Percentiles rank a stretch among this genome's conserved stretches.
Conservation (phyloP, 2,888 invertebrate genomes). For the Xanthorhoe designata region DNA sequence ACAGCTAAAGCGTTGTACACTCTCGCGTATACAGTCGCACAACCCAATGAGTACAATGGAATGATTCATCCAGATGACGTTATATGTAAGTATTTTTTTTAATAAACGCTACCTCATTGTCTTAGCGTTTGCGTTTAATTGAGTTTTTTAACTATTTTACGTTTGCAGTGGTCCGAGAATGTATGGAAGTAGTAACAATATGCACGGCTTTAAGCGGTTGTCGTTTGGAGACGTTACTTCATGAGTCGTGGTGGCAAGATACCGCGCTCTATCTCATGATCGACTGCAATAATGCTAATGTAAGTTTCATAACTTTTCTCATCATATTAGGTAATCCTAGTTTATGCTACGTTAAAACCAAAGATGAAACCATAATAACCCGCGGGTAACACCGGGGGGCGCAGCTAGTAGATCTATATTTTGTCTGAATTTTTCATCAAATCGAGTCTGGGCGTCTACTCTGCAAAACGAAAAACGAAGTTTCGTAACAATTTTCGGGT, state of each 20-base stretch:
- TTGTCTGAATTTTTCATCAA: too few relatives aligned
- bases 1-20: conserved; percentile 77
- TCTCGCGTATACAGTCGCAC: conserved; percentile 74
- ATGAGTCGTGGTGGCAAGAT: conserved; percentile 94
- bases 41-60: conserved; percentile 61
- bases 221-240: conserved; percentile 92
- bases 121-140: not conserved
- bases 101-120: not conserved
- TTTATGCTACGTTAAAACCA: not conserved
- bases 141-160: conserved; percentile 5
- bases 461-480: too few relatives aligned
- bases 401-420: too few relatives aligned
- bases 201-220: conserved; percentile 95
- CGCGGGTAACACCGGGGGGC: too few relatives aligned
- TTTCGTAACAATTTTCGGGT: too few relatives aligned
- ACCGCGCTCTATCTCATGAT: conserved; percentile 95
- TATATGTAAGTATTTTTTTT: conserved; percentile 70
- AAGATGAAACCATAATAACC: not conserved
- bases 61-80: conserved; percentile 89
- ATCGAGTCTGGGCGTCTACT: too few relatives aligned
- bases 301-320: conserved; percentile 44
- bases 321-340: too few relatives aligned
- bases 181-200: conserved; percentile 95
- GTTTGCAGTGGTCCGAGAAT: conserved; percentile 93
- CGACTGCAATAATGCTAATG: conserved; percentile 90